phyloP scores from a whole-genome alignment of 2,113 vertebrate genomes.

The Melanostigma gelatinosum region DNA sequence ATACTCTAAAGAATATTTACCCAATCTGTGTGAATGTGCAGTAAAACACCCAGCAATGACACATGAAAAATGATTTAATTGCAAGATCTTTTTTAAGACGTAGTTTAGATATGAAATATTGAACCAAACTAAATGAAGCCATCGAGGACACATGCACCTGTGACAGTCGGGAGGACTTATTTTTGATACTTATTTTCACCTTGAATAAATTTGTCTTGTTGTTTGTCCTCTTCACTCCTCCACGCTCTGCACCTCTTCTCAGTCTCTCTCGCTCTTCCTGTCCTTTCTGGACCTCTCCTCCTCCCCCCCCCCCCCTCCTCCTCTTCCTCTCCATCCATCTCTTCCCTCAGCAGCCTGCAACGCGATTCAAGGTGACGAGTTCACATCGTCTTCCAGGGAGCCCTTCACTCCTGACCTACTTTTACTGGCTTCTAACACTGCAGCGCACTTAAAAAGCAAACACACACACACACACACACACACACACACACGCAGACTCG shows the following conservation, averaged over 20 bases:
- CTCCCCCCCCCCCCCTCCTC: constrained; percentile 18
- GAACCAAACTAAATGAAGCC: neutral
- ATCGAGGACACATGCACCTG: neutral
- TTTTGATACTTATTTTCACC: neutral
- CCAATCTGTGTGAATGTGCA: too few relatives aligned
- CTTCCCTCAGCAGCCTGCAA: constrained; percentile 73
- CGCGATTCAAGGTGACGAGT: constrained; percentile 89
- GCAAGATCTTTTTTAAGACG: too few relatives aligned
- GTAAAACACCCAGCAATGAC: too few relatives aligned
- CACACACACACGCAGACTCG: neutral
- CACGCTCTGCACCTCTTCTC: neutral
- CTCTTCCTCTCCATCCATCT: constrained; percentile 51
- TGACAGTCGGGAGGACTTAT: neutral
- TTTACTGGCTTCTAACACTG: constrained; percentile 72
- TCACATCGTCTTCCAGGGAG: constrained; percentile 85
- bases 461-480: constrained; percentile 21
- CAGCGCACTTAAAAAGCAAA: constrained; percentile 8
- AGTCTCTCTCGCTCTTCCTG: neutral
- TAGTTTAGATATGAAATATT: neutral
- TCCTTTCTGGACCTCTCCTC: constrained; percentile 14
- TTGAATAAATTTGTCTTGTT: constrained; percentile 10
- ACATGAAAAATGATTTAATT: too few relatives aligned
- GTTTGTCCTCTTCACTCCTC: constrained; percentile 17
- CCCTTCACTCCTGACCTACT: constrained; percentile 89
- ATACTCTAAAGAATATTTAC: too few relatives aligned